A percentile compares a stretch with the other conserved stretches of the same genome.
These are phyloP conservation scores for Limnephilus rhombicus DNA, from an alignment of 2,888 invertebrate genomes.

Conservation along the genomic window DNA sequence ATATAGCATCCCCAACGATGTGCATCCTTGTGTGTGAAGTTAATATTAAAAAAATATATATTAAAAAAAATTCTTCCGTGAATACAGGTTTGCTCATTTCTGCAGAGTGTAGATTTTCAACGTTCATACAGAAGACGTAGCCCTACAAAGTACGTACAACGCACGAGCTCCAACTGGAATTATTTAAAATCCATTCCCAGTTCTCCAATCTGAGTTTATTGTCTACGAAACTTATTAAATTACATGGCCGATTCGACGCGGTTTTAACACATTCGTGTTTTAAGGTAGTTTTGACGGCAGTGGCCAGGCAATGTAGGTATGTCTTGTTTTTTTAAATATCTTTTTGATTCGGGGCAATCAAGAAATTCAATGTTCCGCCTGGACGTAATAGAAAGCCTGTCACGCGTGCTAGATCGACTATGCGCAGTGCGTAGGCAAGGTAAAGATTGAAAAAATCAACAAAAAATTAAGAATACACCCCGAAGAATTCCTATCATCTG, in stretches of 20 bases:
- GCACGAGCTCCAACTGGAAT: background rate
- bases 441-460: background rate
- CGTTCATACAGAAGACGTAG: background rate
- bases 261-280: background rate
- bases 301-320: background rate
- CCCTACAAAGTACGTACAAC: background rate
- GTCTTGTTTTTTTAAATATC: background rate
- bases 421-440: conserved; percentile 1
- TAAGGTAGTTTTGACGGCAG: conserved; percentile 26
- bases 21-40: background rate
- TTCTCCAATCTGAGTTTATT: background rate
- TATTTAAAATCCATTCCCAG: conserved; percentile 8
- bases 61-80: background rate
- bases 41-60: too few relatives aligned
- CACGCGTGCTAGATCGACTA: conserved; percentile 45
- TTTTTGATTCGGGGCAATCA: background rate
- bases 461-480: background rate
- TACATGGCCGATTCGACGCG: conserved; percentile 17
- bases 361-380: conserved; percentile 39
- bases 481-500: background rate
- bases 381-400: conserved; percentile 30
- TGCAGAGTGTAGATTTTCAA: background rate
- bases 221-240: conserved; percentile 33
- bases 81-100: background rate
- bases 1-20: background rate